A percentile compares a stretch with the other conserved stretches of the same genome.
phyloP scores from a whole-genome alignment of 2,888 invertebrate genomes.

The Galerucella calmariensis region DNA sequence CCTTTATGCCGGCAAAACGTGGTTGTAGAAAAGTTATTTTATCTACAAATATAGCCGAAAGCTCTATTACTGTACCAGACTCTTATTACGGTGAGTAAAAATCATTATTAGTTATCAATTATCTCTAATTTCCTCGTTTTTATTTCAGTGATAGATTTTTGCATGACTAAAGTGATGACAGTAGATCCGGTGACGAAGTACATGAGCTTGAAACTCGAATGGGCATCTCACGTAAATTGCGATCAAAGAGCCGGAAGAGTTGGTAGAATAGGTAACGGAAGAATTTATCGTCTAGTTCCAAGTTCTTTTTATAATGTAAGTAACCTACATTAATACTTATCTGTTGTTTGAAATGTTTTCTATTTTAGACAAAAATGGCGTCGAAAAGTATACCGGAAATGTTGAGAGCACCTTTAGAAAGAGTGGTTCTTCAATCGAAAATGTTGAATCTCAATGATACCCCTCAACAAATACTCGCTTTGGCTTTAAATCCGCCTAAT shows the following conservation, averaged over 20 bases:
- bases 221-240: conserved; percentile 92
- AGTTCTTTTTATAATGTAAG: conserved; percentile 73
- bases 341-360: not conserved
- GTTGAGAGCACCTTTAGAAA: conserved; percentile 82
- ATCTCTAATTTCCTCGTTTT: conserved; percentile 39
- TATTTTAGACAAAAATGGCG: conserved; percentile 65
- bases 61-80: conserved; percentile 90
- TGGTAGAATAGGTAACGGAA: conserved; percentile 86
- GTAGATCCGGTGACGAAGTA: conserved; percentile 83
- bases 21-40: conserved; percentile 85
- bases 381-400: conserved; percentile 80
- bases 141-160: conserved; percentile 89
- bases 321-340: not conserved
- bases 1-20: conserved; percentile 71
- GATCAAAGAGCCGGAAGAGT: conserved; percentile 91
- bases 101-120: not conserved
- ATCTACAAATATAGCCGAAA: conserved; percentile 92
- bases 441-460: conserved; percentile 83
- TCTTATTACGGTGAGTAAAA: conserved; percentile 73
- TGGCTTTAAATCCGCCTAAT: conserved; percentile 90
- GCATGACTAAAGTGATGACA: conserved; percentile 85
- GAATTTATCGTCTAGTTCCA: conserved; percentile 85
- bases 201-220: conserved; percentile 79
- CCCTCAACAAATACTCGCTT: conserved; percentile 80
- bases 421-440: conserved; percentile 83